phyloP scores from a whole-genome alignment of 2,888 invertebrate genomes.

The Dromius quadrimaculatus region DNA sequence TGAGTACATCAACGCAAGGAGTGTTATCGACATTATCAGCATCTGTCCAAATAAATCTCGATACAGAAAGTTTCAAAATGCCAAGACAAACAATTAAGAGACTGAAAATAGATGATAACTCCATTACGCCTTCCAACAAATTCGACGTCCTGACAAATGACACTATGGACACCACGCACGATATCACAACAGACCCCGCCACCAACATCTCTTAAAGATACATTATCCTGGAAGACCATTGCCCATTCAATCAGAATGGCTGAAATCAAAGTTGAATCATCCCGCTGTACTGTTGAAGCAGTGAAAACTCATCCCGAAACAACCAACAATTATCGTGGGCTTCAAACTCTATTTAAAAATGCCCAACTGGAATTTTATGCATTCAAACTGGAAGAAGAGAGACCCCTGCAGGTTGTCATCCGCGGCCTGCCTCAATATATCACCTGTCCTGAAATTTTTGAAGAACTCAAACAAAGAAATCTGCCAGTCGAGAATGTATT shows the following conservation, averaged over 20 bases:
- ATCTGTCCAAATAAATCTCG: too few species aligned
- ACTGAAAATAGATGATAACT: too few species aligned
- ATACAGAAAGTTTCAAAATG: too few species aligned
- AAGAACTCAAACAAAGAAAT: background rate
- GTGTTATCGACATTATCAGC: too few species aligned
- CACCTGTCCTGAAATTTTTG: background rate
- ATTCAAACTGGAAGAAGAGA: conserved; percentile 1
- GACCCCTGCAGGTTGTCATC: background rate
- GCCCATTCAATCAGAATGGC: background rate
- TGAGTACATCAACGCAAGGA: too few species aligned
- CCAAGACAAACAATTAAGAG: too few species aligned
- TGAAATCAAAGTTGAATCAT: background rate
- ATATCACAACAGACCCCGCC: too few species aligned
- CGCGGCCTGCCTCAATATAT: background rate
- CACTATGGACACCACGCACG: too few species aligned
- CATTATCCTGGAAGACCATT: background rate
- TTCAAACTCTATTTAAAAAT: background rate
- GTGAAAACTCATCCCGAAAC: background rate
- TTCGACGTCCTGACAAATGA: too few species aligned
- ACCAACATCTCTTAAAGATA: too few species aligned
- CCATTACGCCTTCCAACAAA: too few species aligned
- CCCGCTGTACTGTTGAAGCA: background rate
- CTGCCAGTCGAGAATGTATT: background rate
- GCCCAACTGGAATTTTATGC: background rate
- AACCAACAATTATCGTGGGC: background rate